A percentile compares a stretch with the other conserved stretches of the same genome.
phyloP scores from a whole-genome alignment of 1,140 invertebrate species.

The Orius laevigatus region DNA sequence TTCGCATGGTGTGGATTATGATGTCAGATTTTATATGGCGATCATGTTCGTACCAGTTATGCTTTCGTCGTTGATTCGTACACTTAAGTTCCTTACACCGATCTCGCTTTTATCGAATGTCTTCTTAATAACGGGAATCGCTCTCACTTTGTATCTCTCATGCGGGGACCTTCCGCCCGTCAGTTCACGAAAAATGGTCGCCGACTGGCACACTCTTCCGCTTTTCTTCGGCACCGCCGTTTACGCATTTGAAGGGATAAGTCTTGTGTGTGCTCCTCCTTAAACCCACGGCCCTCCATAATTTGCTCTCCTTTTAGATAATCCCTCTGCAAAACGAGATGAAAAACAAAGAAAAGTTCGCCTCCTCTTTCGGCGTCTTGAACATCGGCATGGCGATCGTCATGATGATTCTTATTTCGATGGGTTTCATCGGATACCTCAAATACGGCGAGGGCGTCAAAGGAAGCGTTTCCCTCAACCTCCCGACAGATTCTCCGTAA shows the following conservation, averaged over 20 bases:
- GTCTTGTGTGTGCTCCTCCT: slow-evolving; percentile 41
- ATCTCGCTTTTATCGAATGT: slow-evolving; percentile 75
- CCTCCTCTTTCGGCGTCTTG: slow-evolving; percentile 64
- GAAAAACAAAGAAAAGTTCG: slow-evolving; percentile 64
- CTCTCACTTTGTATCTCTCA: slow-evolving; percentile 62
- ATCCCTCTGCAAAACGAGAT: slow-evolving; percentile 61
- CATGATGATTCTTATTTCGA: slow-evolving; percentile 61
- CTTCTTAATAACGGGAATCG: slow-evolving; percentile 50
- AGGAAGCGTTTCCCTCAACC: slow-evolving; percentile 59
- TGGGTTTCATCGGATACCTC: slow-evolving; percentile 77
- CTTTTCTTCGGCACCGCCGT: slow-evolving; percentile 78
- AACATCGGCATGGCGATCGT: slow-evolving; percentile 77
- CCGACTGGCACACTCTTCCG: slow-evolving; percentile 41
- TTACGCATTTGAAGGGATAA: slow-evolving; percentile 78
- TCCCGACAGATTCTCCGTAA: slow-evolving; percentile 46
- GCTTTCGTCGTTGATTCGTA: slow-evolving; percentile 55
- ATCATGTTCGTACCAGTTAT: slow-evolving; percentile 52
- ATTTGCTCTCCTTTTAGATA: too few relatives aligned
- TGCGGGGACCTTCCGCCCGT: slow-evolving; percentile 14
- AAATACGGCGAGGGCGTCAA: slow-evolving; percentile 47
- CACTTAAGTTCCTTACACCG: slow-evolving; percentile 67
- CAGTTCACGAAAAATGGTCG: slow-evolving; percentile 24
- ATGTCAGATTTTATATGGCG: slow-evolving; percentile 53
- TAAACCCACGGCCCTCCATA: too few relatives aligned
- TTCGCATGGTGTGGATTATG: slow-evolving; percentile 35